A percentile compares a stretch with the other conserved stretches of the same genome.
Evolutionary conservation across 1,140 invertebrate genomes (phyloP).

Genomic region (Drosophila bocqueti): DNA sequence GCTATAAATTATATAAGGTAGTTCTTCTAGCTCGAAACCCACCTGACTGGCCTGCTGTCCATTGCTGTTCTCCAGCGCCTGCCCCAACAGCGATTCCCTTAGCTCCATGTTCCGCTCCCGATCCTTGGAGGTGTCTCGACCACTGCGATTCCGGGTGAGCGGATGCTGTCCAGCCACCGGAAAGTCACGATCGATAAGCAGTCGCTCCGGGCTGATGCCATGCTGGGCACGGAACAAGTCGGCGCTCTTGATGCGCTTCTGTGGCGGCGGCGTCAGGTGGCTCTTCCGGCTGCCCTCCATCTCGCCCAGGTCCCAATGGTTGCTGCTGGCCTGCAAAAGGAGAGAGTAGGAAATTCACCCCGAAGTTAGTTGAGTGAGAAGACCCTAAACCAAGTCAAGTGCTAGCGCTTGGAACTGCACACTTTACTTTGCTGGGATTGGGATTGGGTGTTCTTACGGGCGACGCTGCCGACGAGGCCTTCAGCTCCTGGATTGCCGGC

Average conservation of each 20-base stretch:
- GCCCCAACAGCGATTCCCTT: conserved; percentile 89
- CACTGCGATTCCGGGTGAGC: conserved; percentile 65
- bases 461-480: conserved; percentile 82
- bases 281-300: conserved; percentile 72
- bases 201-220: conserved; percentile 80
- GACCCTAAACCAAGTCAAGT: conserved; percentile 12
- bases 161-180: conserved; percentile 81
- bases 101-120: conserved; percentile 86
- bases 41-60: conserved; percentile 75
- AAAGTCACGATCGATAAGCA: conserved; percentile 76
- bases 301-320: conserved; percentile 74
- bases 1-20: not conserved
- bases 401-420: conserved; percentile 60
- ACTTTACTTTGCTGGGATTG: conserved; percentile 83
- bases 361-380: not conserved
- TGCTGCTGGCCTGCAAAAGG: conserved; percentile 54
- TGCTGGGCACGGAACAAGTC: conserved; percentile 87
- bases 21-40: not conserved
- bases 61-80: conserved; percentile 88
- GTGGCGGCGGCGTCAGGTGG: conserved; percentile 86
- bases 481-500: conserved; percentile 81
- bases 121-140: conserved; percentile 75
- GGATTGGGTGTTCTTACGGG: conserved; percentile 81
- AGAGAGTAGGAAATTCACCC: rapidly evolving
- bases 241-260: conserved; percentile 87